Evolutionary conservation across 2,113 vertebrate genomes (phyloP).

Genomic region (Sterna hirundo): DNA sequence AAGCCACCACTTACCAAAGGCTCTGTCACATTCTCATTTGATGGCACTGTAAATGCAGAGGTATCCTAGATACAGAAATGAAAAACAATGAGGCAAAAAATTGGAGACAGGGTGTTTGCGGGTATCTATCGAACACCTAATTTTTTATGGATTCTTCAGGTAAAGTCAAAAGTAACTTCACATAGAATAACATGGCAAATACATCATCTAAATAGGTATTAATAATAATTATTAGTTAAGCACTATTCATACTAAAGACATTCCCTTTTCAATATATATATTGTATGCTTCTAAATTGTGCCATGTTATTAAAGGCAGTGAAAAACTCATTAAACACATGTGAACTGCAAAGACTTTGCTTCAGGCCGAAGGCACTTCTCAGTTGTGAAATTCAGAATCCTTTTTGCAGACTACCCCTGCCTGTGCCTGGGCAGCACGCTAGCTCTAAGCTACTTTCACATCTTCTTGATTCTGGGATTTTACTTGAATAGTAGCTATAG

Average conservation of each 20-base stretch:
- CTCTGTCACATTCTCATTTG: conserved; percentile 74
- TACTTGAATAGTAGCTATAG: not conserved
- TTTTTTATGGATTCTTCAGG: not conserved
- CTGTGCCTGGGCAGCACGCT: not conserved
- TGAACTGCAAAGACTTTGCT: not conserved
- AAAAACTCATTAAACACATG: not conserved
- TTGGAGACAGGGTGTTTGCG: not conserved
- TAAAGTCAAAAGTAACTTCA: not conserved
- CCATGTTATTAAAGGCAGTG: not conserved
- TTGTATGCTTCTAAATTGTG: not conserved
- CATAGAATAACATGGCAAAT: not conserved
- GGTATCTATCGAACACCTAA: not conserved
- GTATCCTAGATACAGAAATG: conserved; percentile 69
- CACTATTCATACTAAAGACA: not conserved
- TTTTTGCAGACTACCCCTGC: not conserved
- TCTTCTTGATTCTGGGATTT: not conserved
- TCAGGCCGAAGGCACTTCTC: not conserved
- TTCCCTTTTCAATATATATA: not conserved
- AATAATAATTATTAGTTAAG: not conserved
- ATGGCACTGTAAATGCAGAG: conserved; percentile 79
- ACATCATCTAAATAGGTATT: not conserved
- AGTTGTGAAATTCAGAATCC: not conserved
- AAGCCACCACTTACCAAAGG: conserved; percentile 81
- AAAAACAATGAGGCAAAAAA: not conserved
- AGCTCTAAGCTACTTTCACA: not conserved